Evolutionary conservation across 2,888 invertebrate genomes (phyloP), one percentile per base, ranked within the genome.

Genomic region (Limnephilus lunatus): DNA sequence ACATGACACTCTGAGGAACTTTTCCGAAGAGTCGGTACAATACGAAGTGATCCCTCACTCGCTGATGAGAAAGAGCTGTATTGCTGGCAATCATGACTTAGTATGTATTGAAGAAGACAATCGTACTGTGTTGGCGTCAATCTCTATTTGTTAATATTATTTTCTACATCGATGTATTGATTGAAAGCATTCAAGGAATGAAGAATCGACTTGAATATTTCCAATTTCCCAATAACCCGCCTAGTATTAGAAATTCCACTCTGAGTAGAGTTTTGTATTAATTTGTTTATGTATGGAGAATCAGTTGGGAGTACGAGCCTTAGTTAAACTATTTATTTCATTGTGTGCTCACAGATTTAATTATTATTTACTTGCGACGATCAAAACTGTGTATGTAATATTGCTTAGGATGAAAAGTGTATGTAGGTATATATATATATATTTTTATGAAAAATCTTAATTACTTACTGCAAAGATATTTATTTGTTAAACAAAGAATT

Each of bases 401-500:
- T 86, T 30, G 39, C 39, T 44, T n/a, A n/a, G 15, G 30, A 48
- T 44, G 86, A 44, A 48, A 15, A 39, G 39, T 30, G 44, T 86
- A 86, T 30, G 15, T 48, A 85, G 25, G 31, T 86, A 89, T 39
- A 82, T 44, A 30, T 85, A n/a, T 89, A 89, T 48, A 81, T 85
- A 87, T 80, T 92, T 92, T 89, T 92, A 88, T 31, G 81, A 80
- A 86, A 81, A 80, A 68, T 91, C 85, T 83, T 90, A 90, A 82
- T 90, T 85, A 90, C 53, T 90, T 39, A 85, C 32, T 90, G n/a
- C 90, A 90, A 90, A 90, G 90, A 83, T 90, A 90, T 90, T 90
- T 90, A 90, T 90, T 90, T 90, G 90, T 90, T 90, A 90, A 90
- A 82, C 35, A 53, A 89, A 81, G 90, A 90, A 83, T 83, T 90